Base-by-base conservation (phyloP, 2,888 invertebrate species). In the Dynastes tityus region DNA sequence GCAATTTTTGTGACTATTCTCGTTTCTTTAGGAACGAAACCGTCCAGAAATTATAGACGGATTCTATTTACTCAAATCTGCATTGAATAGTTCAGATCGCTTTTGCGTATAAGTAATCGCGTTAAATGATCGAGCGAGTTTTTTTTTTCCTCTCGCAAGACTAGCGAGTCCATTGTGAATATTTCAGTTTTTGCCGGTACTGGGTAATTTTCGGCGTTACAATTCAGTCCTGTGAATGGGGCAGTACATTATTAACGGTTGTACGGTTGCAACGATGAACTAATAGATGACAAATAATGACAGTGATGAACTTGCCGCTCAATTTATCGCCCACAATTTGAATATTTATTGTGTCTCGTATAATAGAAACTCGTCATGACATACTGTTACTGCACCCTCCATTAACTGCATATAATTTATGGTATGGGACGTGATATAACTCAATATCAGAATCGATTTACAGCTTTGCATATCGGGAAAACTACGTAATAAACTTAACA, bases 211-310 rank as follows among this genome's bases (percentile, higher is more conserved):
- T 73, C 73, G 22, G 32, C 16, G 58, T 32, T 45, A 45, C 61
- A 27, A 73, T 58, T 73, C 73, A 58, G 27, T 11, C 61, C 22
- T 22, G 22, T 27, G 45, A 45, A 61, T 61, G 40, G 16, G 16
- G 11, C 58, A 45, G 32, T 51, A 68, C 22, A 68, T 68, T 67
- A 73, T 45, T 73, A 58, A 32, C 58, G 22, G 73, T 45, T 61
- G 73, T 61, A 61, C 61, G 40, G 40, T 27, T 58, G 61, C 73
- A 73, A 37, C 65, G 55, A 73, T 73, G 73, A 61, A 73, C 73
- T 73, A 73, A 73, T 76, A 40, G 65, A 78, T 78, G 77, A 77
- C 71, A 71, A 78, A 70, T 71, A 78, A 78, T 71, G 77, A 78
- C 77, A 78, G 77, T 78, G 77, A 78, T 71, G 77, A 78, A 78